Conservation (phyloP, 2,888 invertebrate genomes). For the Macrophya alboannulata region DNA sequence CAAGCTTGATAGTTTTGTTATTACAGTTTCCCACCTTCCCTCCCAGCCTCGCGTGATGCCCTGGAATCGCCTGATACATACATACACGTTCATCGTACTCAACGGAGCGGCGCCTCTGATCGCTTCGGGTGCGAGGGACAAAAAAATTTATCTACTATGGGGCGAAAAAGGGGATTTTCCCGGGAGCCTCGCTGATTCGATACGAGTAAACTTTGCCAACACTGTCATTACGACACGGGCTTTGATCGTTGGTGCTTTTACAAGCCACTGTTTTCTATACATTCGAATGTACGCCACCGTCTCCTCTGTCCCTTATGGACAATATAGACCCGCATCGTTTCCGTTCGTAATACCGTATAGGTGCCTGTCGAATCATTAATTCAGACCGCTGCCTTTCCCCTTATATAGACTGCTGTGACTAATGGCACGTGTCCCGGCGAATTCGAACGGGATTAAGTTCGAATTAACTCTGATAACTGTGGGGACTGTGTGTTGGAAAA, state of each 20-base stretch:
- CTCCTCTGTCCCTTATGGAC: background rate
- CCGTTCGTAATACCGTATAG: constrained; percentile 3
- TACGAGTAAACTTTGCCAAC: constrained; percentile 47
- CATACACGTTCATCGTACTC: constrained; percentile 20
- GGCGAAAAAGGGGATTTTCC: constrained; percentile 21
- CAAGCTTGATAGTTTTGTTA: constrained; percentile 40
- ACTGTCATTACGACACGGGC: constrained; percentile 38
- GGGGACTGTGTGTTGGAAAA: constrained; percentile 30
- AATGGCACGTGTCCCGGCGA: constrained; percentile 37
- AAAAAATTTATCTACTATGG: constrained; percentile 5
- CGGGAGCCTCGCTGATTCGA: constrained; percentile 18
- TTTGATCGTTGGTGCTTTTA: constrained; percentile 27
- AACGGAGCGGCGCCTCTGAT: constrained; percentile 23
- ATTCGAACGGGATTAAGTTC: constrained; percentile 23
- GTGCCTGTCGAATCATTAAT: background rate
- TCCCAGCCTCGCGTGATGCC: background rate
- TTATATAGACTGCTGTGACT: constrained; percentile 8
- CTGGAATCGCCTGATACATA: constrained; percentile 9
- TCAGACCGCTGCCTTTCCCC: constrained; percentile 7
- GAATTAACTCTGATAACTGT: constrained; percentile 48
- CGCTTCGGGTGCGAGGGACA: constrained; percentile 25
- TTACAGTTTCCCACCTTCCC: background rate
- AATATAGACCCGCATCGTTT: constrained; percentile 9
- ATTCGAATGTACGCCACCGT: background rate
- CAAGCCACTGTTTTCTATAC: background rate